phyloP scores from a whole-genome alignment of 2,797 vertebrate species.

The Hypotaenidia philippensis region DNA sequence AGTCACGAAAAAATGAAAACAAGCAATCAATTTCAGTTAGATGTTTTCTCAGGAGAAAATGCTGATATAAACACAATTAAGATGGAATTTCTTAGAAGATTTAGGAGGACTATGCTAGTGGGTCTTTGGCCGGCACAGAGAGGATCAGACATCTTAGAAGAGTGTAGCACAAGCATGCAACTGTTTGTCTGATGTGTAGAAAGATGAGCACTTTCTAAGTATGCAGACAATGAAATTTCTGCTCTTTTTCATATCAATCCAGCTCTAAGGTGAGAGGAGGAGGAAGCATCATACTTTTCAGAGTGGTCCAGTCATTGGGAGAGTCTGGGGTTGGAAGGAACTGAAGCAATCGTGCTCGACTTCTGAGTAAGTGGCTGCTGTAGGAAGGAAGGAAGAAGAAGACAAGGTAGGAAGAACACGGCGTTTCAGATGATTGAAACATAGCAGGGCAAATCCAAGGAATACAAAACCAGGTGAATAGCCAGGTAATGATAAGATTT shows the following conservation, averaged over 20 bases:
- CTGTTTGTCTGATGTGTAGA: not conserved
- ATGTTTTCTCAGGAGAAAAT: not conserved
- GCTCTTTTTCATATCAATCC: not conserved
- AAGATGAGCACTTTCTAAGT: not conserved
- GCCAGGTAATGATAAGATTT: not conserved
- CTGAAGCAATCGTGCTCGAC: not conserved
- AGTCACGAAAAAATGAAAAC: not conserved
- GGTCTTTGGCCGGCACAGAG: not conserved
- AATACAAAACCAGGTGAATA: not conserved
- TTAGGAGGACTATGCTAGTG: not conserved
- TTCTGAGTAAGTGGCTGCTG: not conserved
- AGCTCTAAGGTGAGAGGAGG: fast-evolving
- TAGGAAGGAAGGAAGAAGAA: too few species aligned
- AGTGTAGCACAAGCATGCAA: not conserved
- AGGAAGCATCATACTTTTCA: not conserved
- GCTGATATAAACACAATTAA: not conserved
- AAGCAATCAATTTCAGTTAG: not conserved
- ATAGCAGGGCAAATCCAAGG: not conserved
- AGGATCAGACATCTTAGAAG: not conserved
- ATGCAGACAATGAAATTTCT: not conserved
- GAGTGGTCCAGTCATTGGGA: not conserved
- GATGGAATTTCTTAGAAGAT: not conserved
- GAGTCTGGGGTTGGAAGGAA: not conserved
- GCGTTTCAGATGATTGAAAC: not conserved
- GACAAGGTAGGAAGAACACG: not conserved